Evolutionary conservation across 2,888 invertebrate species (phyloP), one percentile per base, ranked within the genome.

Genomic region (Ditula angustiorana): DNA sequence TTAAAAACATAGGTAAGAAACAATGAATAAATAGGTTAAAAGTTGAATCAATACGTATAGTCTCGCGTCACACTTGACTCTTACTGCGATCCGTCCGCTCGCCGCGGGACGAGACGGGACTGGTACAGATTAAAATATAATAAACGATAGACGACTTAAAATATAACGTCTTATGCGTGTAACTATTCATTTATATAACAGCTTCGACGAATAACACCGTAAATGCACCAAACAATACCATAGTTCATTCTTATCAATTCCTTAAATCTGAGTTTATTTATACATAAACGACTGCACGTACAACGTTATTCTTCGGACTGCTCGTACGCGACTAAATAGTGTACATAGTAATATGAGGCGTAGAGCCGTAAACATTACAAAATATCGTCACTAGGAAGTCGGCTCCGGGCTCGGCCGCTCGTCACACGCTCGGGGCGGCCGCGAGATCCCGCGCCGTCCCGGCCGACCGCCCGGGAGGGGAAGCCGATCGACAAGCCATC

Each of bases 181-280:
- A 61, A 62, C 56, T 53, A 62, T 53, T 60, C 46, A 55, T 53
- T 50, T 44, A 62, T 41, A 67, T 53, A 55, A 50, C 55, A 68
- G 61, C 33, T 63, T 52, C 59, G 61, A 69, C 52, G 59, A 56
- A 71, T 67, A 64, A 71, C 65, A 58, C 66, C 63, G 67, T 60
- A 61, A 66, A 67, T 67, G 66, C 66, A 64, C 59, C 64, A 58
- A 21, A 52, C 46, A 58, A 44, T 50, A 63, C 41, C 49, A 19
- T 33, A 57, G 19, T 58, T 59, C 50, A 53, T 62, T 23, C 24
- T 53, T 59, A 64, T 64, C 64, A 64, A 67, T 65, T 55, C 49
- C 61, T 61, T 56, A 61, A 63, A 47, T 53, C 61, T 60, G 55
- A 58, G 53, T n/a, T n/a, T n/a, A 35, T 46, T 41, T 56, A 60